These are phyloP conservation scores for Seladonia tumulorum DNA, from an alignment of 2,888 invertebrate genomes.

Conservation along the genomic window DNA sequence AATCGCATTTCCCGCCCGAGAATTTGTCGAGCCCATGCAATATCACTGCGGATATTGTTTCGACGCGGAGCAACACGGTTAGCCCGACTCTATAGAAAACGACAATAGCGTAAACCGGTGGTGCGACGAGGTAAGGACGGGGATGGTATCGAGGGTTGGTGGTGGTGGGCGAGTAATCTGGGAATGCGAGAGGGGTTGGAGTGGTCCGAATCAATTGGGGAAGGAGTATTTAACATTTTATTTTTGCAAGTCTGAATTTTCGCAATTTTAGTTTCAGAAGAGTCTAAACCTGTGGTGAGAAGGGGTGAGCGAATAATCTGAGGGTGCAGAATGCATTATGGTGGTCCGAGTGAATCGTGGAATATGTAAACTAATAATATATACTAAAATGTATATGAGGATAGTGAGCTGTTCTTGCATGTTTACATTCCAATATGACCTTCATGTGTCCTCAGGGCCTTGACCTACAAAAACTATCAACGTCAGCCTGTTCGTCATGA, in stretches of 20 bases:
- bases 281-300: neutral
- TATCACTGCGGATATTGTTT: slow-evolving; percentile 84
- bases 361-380: too few relatives aligned
- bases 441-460: too few relatives aligned
- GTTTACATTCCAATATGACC: too few relatives aligned
- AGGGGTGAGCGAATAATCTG: neutral
- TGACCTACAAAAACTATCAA: too few relatives aligned
- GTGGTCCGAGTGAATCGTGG: neutral
- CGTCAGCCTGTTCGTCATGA: too few relatives aligned
- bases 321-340: slow-evolving; percentile 1
- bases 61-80: slow-evolving; percentile 70
- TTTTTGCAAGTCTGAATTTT: too few relatives aligned
- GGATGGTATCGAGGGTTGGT: neutral
- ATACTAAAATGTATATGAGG: too few relatives aligned
- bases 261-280: too few relatives aligned
- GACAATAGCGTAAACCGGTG: slow-evolving; percentile 67
- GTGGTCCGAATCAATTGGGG: neutral
- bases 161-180: neutral
- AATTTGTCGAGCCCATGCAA: slow-evolving; percentile 81
- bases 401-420: too few relatives aligned
- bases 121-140: neutral
- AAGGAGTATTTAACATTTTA: neutral
- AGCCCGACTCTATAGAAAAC: slow-evolving; percentile 26
- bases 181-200: neutral
- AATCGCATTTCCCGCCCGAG: slow-evolving; percentile 81